phyloP scores from a whole-genome alignment of 2,888 invertebrate species.

The Ischnus inquisitorius region DNA sequence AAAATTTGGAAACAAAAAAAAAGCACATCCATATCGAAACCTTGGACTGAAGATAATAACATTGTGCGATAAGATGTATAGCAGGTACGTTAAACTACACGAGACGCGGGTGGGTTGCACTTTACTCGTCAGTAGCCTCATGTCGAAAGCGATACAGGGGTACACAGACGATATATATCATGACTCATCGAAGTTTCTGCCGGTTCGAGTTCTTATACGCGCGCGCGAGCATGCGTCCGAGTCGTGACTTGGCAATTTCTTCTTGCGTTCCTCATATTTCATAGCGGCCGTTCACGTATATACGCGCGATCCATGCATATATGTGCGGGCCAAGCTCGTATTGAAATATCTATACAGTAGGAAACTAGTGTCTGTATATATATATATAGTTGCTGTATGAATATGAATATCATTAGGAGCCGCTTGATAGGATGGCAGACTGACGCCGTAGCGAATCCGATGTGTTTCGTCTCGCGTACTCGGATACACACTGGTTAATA shows the following conservation, averaged over 20 bases:
- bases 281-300: slow-evolving; percentile 72
- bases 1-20: neutral
- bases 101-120: slow-evolving; percentile 24
- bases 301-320: slow-evolving; percentile 63
- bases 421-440: slow-evolving; percentile 78
- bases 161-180: slow-evolving; percentile 25
- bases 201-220: slow-evolving; percentile 48
- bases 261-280: slow-evolving; percentile 81
- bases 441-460: slow-evolving; percentile 81
- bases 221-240: slow-evolving; percentile 47
- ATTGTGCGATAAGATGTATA: neutral
- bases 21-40: neutral
- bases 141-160: slow-evolving; percentile 7
- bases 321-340: slow-evolving; percentile 59
- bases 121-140: slow-evolving; percentile 21
- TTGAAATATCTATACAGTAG: slow-evolving; percentile 57
- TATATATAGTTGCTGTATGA: slow-evolving; percentile 55
- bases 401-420: slow-evolving; percentile 81
- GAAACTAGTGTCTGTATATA: slow-evolving; percentile 12
- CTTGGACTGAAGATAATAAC: neutral
- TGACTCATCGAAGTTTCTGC: slow-evolving; percentile 60
- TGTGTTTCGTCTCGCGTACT: slow-evolving; percentile 70
- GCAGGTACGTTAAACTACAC: neutral
- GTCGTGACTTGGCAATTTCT: slow-evolving; percentile 46
- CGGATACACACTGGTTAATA: slow-evolving; percentile 68